These are phyloP conservation scores for Eutrigla gurnardus DNA, from an alignment of 2,797 vertebrate species.

Conservation along the genomic window DNA sequence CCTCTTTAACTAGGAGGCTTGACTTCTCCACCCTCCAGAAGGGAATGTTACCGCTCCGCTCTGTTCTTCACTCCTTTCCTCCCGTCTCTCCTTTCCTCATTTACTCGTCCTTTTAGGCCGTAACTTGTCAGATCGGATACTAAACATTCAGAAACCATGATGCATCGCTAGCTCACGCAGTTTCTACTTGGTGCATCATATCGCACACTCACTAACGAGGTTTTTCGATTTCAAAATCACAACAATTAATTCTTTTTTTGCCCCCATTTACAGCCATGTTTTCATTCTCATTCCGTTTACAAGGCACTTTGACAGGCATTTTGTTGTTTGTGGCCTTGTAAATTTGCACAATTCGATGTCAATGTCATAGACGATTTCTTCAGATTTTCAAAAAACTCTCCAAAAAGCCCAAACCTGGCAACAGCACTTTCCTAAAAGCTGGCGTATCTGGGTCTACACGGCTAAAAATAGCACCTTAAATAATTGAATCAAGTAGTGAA, in stretches of 20 bases:
- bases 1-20: slow-evolving; percentile 84
- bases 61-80: slow-evolving; percentile 38
- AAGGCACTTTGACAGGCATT: neutral
- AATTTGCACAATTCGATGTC: neutral
- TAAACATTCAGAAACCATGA: slow-evolving; percentile 7
- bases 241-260: neutral
- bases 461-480: slow-evolving; percentile 51
- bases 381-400: slow-evolving; percentile 1
- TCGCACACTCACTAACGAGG: neutral
- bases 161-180: neutral
- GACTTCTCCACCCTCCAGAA: slow-evolving; percentile 74
- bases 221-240: neutral
- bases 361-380: neutral
- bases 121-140: slow-evolving; percentile 20
- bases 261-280: neutral
- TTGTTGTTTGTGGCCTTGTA: slow-evolving; percentile 2
- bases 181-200: neutral
- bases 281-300: neutral
- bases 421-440: slow-evolving; percentile 34
- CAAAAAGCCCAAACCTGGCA: slow-evolving; percentile 37
- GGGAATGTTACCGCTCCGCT: slow-evolving; percentile 60
- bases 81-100: slow-evolving; percentile 7
- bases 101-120: neutral
- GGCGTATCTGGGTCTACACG: slow-evolving; percentile 43
- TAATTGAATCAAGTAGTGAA: slow-evolving; percentile 49